Percentiles rank a stretch among this genome's conserved stretches.
Conservation (phyloP, 1,140 invertebrate species). For the Drosophila mayri region DNA sequence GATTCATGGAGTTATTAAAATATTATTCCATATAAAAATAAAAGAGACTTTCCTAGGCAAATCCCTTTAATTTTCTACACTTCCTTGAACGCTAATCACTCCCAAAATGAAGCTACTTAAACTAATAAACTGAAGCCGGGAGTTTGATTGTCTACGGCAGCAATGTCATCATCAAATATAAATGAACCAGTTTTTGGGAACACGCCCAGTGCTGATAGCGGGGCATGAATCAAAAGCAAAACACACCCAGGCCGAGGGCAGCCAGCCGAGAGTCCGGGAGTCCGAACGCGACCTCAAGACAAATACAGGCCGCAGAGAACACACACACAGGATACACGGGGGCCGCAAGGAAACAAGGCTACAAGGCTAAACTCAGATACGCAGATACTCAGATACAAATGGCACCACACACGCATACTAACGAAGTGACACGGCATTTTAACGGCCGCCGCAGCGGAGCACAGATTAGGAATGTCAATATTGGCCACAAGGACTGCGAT, state of each 20-base stretch:
- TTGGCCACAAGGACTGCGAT: constrained; percentile 64
- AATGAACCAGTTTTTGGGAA: constrained; percentile 43
- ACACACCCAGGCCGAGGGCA: constrained; percentile 59
- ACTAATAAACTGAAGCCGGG: constrained; percentile 68
- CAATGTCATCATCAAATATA: constrained; percentile 78
- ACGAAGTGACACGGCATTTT: constrained; percentile 82
- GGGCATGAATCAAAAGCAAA: constrained; percentile 75
- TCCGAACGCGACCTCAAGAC: constrained; percentile 38
- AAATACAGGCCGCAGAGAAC: constrained; percentile 33
- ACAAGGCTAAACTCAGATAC: constrained; percentile 22
- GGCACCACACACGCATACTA: constrained; percentile 77
- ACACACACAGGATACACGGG: constrained; percentile 16
- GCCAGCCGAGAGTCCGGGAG: constrained; percentile 3
- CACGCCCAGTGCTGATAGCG: constrained; percentile 77
- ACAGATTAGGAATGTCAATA: constrained; percentile 83
- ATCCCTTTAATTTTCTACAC: constrained; percentile 1
- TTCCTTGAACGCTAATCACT: constrained; percentile 60
- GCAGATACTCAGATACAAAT: constrained; percentile 60
- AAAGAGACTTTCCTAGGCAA: background rate
- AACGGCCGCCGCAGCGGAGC: constrained; percentile 67
- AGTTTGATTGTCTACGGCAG: constrained; percentile 38
- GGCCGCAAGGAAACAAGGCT: constrained; percentile 3
- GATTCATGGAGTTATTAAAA: background rate
- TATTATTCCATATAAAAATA: background rate
- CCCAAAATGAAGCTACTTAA: constrained; percentile 75